Evolutionary conservation across 2,888 invertebrate species (phyloP).

Genomic region (Deladenus siricidicola): DNA sequence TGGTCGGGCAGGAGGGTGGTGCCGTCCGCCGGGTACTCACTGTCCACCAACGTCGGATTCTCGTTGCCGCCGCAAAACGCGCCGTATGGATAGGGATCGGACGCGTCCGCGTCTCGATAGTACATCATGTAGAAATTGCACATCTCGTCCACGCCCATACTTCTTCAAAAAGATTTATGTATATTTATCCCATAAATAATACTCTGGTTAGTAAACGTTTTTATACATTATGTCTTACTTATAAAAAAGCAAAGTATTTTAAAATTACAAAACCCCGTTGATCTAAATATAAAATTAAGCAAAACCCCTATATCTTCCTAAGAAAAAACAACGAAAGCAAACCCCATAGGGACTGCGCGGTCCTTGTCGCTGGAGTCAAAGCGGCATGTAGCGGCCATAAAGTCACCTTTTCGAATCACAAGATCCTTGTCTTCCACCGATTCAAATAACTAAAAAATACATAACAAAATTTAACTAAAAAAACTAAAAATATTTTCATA

Average conservation of each 20-base stretch:
- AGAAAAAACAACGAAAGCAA: no score
- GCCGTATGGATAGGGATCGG: conserved; percentile 52
- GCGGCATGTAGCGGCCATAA: conserved; percentile 59
- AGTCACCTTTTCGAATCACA: conserved; percentile 57
- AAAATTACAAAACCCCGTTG: no score
- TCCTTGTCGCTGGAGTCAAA: conserved; percentile 57
- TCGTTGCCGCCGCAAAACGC: conserved; percentile 34
- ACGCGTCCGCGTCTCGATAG: conserved; percentile 54
- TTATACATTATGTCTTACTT: no score
- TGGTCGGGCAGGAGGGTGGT: conserved; percentile 57
- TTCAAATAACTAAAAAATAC: conserved; percentile 58
- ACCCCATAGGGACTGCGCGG: conserved; percentile 57
- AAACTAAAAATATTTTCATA: no score
- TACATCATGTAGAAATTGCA: conserved; percentile 59
- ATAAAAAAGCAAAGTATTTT: no score
- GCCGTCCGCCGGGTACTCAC: conserved; percentile 43
- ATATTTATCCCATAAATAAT: no score
- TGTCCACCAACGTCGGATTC: conserved; percentile 10
- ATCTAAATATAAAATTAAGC: no score
- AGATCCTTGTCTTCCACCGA: conserved; percentile 51
- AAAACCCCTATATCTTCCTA: no score
- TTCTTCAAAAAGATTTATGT: conserved; percentile 42
- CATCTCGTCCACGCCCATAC: conserved; percentile 58
- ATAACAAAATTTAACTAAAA: neutral
- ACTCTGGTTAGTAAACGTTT: no score